These are phyloP conservation scores for Athene noctua DNA, from an alignment of 2,113 vertebrate species.

Conservation along the genomic window DNA sequence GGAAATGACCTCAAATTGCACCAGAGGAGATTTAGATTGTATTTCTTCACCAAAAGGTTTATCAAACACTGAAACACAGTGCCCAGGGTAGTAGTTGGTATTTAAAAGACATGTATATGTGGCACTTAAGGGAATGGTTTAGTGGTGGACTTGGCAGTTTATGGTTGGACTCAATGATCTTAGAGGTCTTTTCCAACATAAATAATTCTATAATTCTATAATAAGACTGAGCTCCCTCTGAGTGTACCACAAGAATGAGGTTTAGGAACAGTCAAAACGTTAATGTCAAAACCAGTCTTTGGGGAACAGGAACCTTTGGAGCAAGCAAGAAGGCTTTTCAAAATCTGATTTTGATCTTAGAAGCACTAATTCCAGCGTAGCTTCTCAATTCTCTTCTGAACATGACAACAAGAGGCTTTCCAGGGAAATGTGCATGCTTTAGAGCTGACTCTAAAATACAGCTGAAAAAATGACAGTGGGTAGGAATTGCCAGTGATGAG, in stretches of 20 bases:
- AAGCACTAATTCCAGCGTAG: not conserved
- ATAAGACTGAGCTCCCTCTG: not conserved
- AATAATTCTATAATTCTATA: not conserved
- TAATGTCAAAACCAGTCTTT: not conserved
- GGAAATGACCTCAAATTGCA: no score
- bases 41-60: not conserved
- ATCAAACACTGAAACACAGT: not conserved
- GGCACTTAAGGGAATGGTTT: not conserved
- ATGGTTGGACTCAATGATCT: not conserved
- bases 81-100: not conserved
- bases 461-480: not conserved
- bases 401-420: not conserved
- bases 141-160: not conserved
- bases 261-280: not conserved
- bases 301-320: not conserved
- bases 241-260: not conserved
- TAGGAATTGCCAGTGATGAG: not conserved
- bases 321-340: not conserved
- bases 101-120: not conserved
- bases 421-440: not conserved
- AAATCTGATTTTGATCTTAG: not conserved
- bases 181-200: not conserved
- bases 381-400: not conserved
- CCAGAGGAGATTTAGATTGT: no score
- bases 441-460: not conserved